These are phyloP conservation scores for Rissa tridactyla DNA, from an alignment of 2,113 vertebrate genomes.

Conservation along the genomic window DNA sequence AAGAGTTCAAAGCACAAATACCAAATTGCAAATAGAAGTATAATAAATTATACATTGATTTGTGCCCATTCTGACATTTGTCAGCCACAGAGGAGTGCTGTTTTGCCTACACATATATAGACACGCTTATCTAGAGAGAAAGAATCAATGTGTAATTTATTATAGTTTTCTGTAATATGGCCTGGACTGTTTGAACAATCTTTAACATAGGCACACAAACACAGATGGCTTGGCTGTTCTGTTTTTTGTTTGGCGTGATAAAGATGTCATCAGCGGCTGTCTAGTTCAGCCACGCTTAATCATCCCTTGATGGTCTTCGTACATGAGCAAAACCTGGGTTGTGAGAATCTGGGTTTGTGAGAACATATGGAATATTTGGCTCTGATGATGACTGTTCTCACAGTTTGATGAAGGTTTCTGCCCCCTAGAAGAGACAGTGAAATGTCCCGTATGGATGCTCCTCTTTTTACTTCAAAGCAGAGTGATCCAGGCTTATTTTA, in stretches of 20 bases:
- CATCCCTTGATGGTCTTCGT: slow-evolving; percentile 5
- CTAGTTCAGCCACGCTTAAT: slow-evolving; percentile 26
- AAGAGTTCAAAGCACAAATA: slow-evolving; percentile 5
- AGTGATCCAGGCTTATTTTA: background rate
- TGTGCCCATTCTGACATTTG: background rate
- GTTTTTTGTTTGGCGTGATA: background rate
- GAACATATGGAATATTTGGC: slow-evolving; percentile 44
- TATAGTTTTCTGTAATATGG: background rate
- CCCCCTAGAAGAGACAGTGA: background rate
- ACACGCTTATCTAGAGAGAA: background rate
- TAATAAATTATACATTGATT: slow-evolving; percentile 17
- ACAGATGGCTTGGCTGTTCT: slow-evolving; percentile 53
- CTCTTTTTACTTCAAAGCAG: background rate
- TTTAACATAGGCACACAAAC: slow-evolving; percentile 4
- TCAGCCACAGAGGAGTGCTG: background rate
- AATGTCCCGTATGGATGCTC: background rate
- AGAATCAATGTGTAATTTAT: slow-evolving; percentile 1
- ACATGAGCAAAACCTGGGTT: background rate
- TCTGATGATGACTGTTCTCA: background rate
- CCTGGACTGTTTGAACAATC: slow-evolving; percentile 25
- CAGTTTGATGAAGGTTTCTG: background rate
- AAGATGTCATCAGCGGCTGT: slow-evolving; percentile 30
- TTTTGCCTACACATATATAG: background rate
- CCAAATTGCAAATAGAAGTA: background rate
- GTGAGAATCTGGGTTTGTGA: background rate